Conservation (phyloP, 2,113 vertebrate species). For the Ramphastos sulfuratus region DNA sequence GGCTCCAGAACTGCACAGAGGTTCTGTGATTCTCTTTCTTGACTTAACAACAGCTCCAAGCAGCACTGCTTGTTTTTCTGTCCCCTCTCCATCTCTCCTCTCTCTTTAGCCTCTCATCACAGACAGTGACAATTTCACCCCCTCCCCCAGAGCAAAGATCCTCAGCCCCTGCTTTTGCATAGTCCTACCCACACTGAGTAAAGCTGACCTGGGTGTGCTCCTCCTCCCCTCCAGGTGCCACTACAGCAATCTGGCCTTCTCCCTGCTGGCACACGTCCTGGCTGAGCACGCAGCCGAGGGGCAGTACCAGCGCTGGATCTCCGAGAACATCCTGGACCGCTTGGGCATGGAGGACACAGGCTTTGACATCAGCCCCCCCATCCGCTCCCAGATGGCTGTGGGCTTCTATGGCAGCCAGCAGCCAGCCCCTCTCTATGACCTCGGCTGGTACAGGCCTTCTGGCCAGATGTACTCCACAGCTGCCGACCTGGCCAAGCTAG, state of each 20-base stretch:
- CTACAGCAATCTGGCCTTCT: constrained; percentile 93
- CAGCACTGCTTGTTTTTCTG: not conserved
- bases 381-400: constrained; percentile 80
- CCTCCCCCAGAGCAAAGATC: not conserved
- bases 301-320: constrained; percentile 88
- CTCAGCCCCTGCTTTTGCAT: not conserved
- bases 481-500: constrained; percentile 88
- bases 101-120: not conserved
- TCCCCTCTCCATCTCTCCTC: not conserved
- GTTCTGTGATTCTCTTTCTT: not conserved
- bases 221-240: constrained; percentile 80
- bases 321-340: constrained; percentile 81
- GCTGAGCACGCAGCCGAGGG: constrained; percentile 74
- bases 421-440: constrained; percentile 85
- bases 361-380: constrained; percentile 77
- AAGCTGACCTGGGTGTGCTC: not conserved
- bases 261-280: constrained; percentile 85
- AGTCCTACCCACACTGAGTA: too few relatives aligned
- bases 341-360: constrained; percentile 89
- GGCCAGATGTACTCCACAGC: constrained; percentile 93
- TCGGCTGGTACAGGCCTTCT: constrained; percentile 91
- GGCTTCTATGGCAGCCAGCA: constrained; percentile 85
- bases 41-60: not conserved
- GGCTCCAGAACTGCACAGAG: too few relatives aligned
- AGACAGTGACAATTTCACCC: not conserved